Base-by-base conservation (phyloP, 2,888 invertebrate genomes). In the Hirtodrosophila duncani region DNA sequence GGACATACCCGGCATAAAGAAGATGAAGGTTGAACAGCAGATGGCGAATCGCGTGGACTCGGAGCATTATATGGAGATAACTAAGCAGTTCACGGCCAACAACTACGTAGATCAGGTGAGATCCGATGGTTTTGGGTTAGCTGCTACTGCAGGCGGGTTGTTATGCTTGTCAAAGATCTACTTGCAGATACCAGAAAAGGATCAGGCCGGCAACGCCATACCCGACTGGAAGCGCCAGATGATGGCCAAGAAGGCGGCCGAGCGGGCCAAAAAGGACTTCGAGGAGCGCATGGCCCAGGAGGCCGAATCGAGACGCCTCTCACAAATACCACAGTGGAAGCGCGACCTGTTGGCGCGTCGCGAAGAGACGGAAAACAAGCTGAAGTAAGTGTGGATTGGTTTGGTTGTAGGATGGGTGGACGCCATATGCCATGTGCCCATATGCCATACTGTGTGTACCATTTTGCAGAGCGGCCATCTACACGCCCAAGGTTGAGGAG, bases 211-310 rank as follows among this genome's bases (percentile, higher is more conserved):
- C 1, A 95, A 94, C 83, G 89, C 92, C 27, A 96, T 98, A 79
- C 98, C 98, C 8, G 93, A 93, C 14, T 98, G 98, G 98, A 97
- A 97, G 85, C 89, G 97, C 7, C 97, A 97, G 87, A 96, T 98
- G 95, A 86, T 97, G 85, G 98, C 98, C 1, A 92, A 96, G 80
- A 94, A 97, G 85, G 95, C 96, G 0, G 97, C 98, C 0, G 97
- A 98, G 86, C 93, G 95, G 68, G 97, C 97, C 6, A 91, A 94
- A 67, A 94, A 94, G 81, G 97, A 98, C 82, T 89, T 96, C 70
- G 96, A 97, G 86, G 95, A 94, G 84, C 92, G 94, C 80, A 89
- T 96, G 77, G 92, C 92, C 3, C 90, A 91, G 55, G 95, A 96
- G 83, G 94, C 95, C 0, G 96, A 96, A 86, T 92, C 93, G 72